Base-by-base conservation (phyloP, 2,888 invertebrate species). In the Archaeoteleia sp. region DNA sequence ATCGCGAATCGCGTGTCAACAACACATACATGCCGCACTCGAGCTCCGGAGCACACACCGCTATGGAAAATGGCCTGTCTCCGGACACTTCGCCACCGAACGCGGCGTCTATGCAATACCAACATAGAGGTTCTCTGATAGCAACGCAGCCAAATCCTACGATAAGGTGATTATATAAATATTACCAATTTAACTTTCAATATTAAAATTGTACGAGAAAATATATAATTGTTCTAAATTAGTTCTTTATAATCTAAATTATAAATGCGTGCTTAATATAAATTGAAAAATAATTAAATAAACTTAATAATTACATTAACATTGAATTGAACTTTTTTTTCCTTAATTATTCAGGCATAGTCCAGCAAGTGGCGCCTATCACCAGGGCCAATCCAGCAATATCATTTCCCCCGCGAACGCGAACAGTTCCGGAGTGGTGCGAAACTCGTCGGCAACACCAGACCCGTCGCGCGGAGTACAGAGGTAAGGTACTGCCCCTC, bases 21-120 rank as follows among this genome's bases (percentile, higher is more conserved):
- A 85, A 82, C 68, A 74, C 81, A 2, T 84, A 84, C 43, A 67
- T 83, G 63, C 77, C 82, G 1, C 84, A 84, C 55, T 81, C 82
- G n/a, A 79, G 78, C 54, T 79, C 82, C n/a, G 74, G 78, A 37
- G 74, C 73, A 54, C 84, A 84, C 46, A 70, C 80, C 37, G 73
- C 79, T 10, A 74, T 88, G 60, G 88, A 88, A 75, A 88, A 88
- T 70, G 88, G 88, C 9, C 76, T 88, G 68, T 87, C 87, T 10
- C 85, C 87, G 2, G 88, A 88, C 72, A 84, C 86, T 4, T 84
- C 82, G 4, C 84, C 86, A 51, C 82, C 86, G 5, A 76, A 82
- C 8, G 78, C 82, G 7, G 76, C 81, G 3, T 83, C 82, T 5
- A 72, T 84, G 15, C 85, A 85, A 48, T 83, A 85, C 67, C 79